Evolutionary conservation across 1,140 invertebrate genomes (phyloP), one percentile per base, ranked within the genome.

Genomic region (Tetragnatha versicolor): DNA sequence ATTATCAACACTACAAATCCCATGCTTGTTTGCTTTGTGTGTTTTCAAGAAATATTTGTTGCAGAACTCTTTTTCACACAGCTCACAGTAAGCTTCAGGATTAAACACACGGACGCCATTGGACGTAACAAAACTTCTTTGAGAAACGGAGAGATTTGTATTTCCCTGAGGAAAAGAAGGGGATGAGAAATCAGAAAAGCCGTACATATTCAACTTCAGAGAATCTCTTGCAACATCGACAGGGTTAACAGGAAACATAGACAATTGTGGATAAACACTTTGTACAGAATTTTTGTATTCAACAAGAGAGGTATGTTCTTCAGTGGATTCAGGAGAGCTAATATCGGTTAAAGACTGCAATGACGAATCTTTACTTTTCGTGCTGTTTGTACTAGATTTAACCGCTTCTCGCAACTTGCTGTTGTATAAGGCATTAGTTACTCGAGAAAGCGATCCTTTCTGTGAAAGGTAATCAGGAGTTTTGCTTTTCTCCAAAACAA

Each of bases 31-130:
- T 3, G 94, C 94, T 85, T 95, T 95, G 88, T 97, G 94, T 33
- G 97, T 98, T 87, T 98, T 98, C 5, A 99, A 88, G 85, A 99
- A 99, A 87, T 99, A 99, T 86, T 99, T 99, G 88, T 99, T 99
- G 88, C 97, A 99, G 82, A 88, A 86, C 83, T 88, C 85, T 72
- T 86, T 84, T 76, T 87, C 84, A 84, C 87, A 88, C 35, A 88
- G 81, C 79, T 88, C 87, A 85, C 96, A 97, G 85, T 96, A 98
- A 3, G 96, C 96, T 86, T 97, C 96, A 29, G 91, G 93, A 85
- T 98, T 97, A 84, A 97, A 96, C 80, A 97, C 96, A 80, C 93
- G 87, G 47, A 93, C 9, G 92, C 83, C 82, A 70, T 51, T 75
- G 42, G 82, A 75, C 35, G 82, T 79, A 25, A 79, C 61, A 63